phyloP scores from a whole-genome alignment of 2,113 vertebrate genomes.

The Mobula birostris region DNA sequence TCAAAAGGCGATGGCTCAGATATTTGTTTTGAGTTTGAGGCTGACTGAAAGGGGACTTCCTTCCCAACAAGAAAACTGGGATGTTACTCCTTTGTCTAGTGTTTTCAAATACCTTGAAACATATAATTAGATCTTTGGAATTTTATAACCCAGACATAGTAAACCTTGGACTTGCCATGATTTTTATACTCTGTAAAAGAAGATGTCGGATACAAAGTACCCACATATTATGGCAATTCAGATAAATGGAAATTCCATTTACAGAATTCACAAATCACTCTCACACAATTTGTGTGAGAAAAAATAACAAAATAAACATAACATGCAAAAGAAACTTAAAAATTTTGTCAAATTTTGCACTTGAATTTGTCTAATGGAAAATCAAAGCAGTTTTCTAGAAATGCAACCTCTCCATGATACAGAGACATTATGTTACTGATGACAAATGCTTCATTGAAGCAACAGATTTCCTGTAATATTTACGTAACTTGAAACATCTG shows the following conservation, averaged over 20 bases:
- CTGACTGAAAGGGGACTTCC: too few species aligned
- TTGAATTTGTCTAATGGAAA: too few species aligned
- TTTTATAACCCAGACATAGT: neutral
- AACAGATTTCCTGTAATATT: neutral
- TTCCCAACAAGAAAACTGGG: neutral
- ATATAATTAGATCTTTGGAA: neutral
- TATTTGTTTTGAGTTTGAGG: neutral
- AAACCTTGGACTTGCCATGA: neutral
- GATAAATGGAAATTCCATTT: too few species aligned
- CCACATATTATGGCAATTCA: too few species aligned
- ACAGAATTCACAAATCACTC: too few species aligned
- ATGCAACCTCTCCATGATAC: too few species aligned
- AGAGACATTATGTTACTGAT: neutral
- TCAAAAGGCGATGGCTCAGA: neutral
- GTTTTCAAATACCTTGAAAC: neutral
- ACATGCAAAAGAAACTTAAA: too few species aligned
- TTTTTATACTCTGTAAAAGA: neutral
- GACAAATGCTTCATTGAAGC: neutral
- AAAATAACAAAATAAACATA: too few species aligned
- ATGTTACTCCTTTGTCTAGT: neutral
- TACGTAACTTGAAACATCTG: neutral
- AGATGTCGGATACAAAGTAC: neutral
- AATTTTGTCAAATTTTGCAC: too few species aligned
- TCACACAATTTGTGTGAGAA: too few species aligned
- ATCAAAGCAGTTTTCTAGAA: too few species aligned